These are phyloP conservation scores for Sesia apiformis DNA, from an alignment of 2,888 invertebrate species.

Conservation along the genomic window DNA sequence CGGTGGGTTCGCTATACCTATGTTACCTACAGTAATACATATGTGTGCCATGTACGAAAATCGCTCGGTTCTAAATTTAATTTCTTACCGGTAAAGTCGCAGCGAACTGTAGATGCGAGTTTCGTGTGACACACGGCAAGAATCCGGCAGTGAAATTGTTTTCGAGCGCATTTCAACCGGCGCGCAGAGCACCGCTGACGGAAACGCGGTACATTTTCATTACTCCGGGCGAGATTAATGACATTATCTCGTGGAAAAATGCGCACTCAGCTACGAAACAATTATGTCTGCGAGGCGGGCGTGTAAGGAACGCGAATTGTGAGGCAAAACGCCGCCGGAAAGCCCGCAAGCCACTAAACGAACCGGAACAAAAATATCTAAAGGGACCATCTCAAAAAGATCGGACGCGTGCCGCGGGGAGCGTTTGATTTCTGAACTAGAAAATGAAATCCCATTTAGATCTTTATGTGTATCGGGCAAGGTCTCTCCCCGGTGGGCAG, in stretches of 20 bases:
- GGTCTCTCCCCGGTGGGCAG: constrained; percentile 32
- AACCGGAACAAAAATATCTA: constrained; percentile 37
- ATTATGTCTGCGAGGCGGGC: constrained; percentile 36
- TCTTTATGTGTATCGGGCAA: constrained; percentile 28
- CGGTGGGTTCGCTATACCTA: constrained; percentile 3
- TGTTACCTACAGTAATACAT: neutral
- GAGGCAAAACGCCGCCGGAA: constrained; percentile 13
- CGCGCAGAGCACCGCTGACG: constrained; percentile 17
- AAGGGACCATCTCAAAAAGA: constrained; percentile 35
- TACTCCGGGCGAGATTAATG: constrained; percentile 51
- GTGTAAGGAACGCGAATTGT: constrained; percentile 15
- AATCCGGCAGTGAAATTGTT: constrained; percentile 26
- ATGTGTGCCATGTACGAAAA: neutral
- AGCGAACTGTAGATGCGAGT: constrained; percentile 25
- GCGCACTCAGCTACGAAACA: constrained; percentile 44
- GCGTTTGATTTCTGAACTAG: constrained; percentile 65
- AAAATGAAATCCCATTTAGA: constrained; percentile 66
- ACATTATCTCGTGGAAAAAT: constrained; percentile 59
- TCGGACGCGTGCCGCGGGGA: constrained; percentile 36
- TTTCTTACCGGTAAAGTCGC: neutral
- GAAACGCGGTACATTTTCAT: constrained; percentile 49
- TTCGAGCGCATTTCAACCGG: constrained; percentile 1
- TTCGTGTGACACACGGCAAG: constrained; percentile 27
- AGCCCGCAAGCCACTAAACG: constrained; percentile 26
- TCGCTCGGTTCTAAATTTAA: neutral